Base-by-base conservation (phyloP, 2,888 invertebrate species). In the Drosophila tripunctata region DNA sequence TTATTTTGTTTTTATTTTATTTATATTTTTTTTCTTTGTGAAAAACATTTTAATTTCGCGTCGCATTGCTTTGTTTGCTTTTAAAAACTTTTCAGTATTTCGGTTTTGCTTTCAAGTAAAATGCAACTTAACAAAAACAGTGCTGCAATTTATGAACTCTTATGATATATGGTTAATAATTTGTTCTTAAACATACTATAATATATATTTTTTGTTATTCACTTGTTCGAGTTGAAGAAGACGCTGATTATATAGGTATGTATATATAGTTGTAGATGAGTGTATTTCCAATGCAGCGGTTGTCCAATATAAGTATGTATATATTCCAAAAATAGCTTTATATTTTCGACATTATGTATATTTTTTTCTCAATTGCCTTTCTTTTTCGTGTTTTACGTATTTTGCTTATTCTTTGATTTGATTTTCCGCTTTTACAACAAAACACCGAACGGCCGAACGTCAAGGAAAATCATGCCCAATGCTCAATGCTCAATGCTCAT, bases 301-400 rank as follows among this genome's bases (percentile, higher is more conserved):
- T 62, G 77, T 87, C 64, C 63, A 83, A 77, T 84, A 74, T 85
- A n/a, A n/a, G n/a, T n/a, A n/a, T n/a, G n/a, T n/a, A 10, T 27
- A 87, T 82, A 67, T 75, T 88, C 83, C 83, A 86, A 83, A 87
- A 83, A 83, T 83, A 83, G 83, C 83, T 64, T 70, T 75, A 86
- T 81, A 85, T 85, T 81, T 81, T 81, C 85, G 63, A 87, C 78
- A 84, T 84, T 77, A 60, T 76, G 62, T 81, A 62, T 82, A 65
- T 68, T 60, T 58, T 45, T 70, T 73, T 80, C 80, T 78, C 72
- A 80, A 80, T 87, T 87, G 87, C 73, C 83, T 81, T 83, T 85
- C 76, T 33, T 45, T 48, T 55, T 44, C 33, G 64, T 61, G 58
- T 74, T 85, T 76, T 79, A 68, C 68, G 67, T 27, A 27, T 27